Conservation (phyloP, 2,113 vertebrate genomes). For the Aptenodytes patagonicus region DNA sequence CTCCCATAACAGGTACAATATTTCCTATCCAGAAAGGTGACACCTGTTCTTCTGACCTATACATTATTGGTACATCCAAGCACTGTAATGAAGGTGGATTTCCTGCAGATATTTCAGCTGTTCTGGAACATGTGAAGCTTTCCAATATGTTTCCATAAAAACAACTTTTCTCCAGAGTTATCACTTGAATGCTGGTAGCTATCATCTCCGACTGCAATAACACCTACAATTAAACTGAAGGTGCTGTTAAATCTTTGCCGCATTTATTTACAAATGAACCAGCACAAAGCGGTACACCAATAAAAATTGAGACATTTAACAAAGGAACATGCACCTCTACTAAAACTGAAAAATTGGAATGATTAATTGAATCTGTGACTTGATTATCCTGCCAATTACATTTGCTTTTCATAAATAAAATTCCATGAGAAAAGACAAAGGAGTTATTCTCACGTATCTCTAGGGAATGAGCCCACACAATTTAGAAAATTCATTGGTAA, state of each 20-base stretch:
- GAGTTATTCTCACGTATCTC: neutral
- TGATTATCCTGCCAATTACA: neutral
- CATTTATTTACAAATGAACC: neutral
- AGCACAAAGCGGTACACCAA: neutral
- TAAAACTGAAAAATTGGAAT: neutral
- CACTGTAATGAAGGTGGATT: neutral
- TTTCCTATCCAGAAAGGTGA: neutral
- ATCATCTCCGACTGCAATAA: neutral
- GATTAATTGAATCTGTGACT: neutral
- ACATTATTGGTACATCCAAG: neutral
- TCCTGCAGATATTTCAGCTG: neutral
- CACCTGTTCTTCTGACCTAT: neutral
- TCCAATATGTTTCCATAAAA: neutral
- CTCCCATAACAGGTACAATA: rapidly evolving
- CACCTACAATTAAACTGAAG: neutral
- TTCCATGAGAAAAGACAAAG: neutral
- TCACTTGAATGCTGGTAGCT: neutral
- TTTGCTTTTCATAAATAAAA: neutral
- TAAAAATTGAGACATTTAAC: neutral
- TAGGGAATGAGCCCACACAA: neutral
- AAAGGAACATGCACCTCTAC: neutral
- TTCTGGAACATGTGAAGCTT: neutral
- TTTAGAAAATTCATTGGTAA: neutral
- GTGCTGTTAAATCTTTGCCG: neutral
- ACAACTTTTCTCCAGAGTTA: neutral